Percentiles rank a stretch among this genome's conserved stretches.
phyloP scores from a whole-genome alignment of 1,140 invertebrate species.

The Drosophila leontia region DNA sequence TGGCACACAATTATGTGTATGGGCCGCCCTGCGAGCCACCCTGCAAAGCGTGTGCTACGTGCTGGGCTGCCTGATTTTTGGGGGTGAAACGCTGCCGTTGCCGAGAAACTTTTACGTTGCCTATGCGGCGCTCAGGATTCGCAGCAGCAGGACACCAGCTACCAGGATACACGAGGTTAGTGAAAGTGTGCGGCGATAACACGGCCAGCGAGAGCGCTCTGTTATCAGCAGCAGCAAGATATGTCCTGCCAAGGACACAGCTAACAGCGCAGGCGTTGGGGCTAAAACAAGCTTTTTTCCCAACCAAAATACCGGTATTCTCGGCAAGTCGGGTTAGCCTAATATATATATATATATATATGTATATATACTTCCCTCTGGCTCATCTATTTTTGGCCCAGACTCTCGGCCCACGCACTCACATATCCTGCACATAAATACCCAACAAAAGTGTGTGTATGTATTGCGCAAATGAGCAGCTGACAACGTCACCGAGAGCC shows the following conservation, averaged over 20 bases:
- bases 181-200: conserved; percentile 44
- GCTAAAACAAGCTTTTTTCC: conserved; percentile 24
- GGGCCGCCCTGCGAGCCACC: conserved; percentile 27
- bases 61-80: not conserved
- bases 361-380: not conserved
- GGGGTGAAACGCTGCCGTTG: conserved; percentile 13
- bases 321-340: not conserved
- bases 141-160: conserved; percentile 11
- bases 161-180: conserved; percentile 13
- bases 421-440: conserved; percentile 14
- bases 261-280: conserved; percentile 42
- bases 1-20: not conserved
- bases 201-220: conserved; percentile 30
- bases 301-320: conserved; percentile 14
- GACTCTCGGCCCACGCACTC: conserved; percentile 18
- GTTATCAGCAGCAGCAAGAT: conserved; percentile 25
- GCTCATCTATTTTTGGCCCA: conserved; percentile 28
- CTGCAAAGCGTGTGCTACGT: conserved; percentile 29
- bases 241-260: conserved; percentile 70
- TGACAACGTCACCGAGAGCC: conserved; percentile 59
- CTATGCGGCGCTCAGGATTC: conserved; percentile 51
- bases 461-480: conserved; percentile 4
- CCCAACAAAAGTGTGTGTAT: not conserved
- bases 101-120: conserved; percentile 44
- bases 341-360: not conserved